Percentiles rank a stretch among this genome's conserved stretches.
Conservation (phyloP, 2,888 invertebrate genomes). For the Hipparchia sbordonii region DNA sequence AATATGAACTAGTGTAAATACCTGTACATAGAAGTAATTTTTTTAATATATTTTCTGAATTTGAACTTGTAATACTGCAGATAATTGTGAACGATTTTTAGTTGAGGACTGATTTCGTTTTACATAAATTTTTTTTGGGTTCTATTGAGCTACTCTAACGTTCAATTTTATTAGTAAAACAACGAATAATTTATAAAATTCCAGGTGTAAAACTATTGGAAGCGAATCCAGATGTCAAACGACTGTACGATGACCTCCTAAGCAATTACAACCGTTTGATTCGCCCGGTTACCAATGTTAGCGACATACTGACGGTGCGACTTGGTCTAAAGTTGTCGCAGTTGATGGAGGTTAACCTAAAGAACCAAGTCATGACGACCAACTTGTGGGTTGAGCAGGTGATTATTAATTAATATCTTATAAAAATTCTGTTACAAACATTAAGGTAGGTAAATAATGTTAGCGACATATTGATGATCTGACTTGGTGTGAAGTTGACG, state of each 20-base stretch:
- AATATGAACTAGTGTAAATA: no score
- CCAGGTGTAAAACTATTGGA: constrained; percentile 81
- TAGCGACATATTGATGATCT: no score
- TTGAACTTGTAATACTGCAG: no score
- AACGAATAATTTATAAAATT: constrained; percentile 37
- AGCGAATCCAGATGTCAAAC: constrained; percentile 96
- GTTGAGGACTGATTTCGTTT: no score
- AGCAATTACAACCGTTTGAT: constrained; percentile 98
- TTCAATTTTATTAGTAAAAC: no score
- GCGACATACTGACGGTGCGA: constrained; percentile 95
- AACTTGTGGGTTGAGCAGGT: constrained; percentile 97
- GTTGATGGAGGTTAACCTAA: constrained; percentile 94
- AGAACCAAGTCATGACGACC: constrained; percentile 97
- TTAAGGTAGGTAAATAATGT: no score
- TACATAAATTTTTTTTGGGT: no score
- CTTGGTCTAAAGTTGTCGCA: constrained; percentile 95
- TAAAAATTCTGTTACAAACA: no score
- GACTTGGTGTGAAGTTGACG: no score
- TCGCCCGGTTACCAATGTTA: constrained; percentile 95
- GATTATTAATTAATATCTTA: constrained; percentile 39
- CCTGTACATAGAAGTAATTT: no score
- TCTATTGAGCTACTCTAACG: neutral
- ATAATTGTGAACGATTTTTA: no score
- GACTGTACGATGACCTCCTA: constrained; percentile 97
- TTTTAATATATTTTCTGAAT: no score